Percentiles rank a stretch among this genome's conserved stretches.
These are phyloP conservation scores for Triops cancriformis DNA, from an alignment of 1,140 invertebrate genomes.

Conservation along the genomic window DNA sequence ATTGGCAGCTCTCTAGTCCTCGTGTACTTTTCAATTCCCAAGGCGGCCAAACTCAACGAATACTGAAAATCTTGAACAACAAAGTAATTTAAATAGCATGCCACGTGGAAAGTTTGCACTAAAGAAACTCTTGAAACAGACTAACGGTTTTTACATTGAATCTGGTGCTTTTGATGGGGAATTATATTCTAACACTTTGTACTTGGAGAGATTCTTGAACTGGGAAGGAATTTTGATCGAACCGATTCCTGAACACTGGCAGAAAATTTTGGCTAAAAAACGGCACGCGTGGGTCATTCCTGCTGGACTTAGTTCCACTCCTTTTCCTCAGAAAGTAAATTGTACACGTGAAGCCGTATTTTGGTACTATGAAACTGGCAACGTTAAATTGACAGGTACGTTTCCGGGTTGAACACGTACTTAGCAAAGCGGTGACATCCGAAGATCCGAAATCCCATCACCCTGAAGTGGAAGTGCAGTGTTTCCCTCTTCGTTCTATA, in stretches of 20 bases:
- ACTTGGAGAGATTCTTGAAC: conserved; percentile 25
- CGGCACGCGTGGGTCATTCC: conserved; percentile 23
- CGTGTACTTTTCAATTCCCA: not conserved
- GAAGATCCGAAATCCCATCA: not conserved
- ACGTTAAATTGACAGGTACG: not conserved
- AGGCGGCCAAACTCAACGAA: conserved; percentile 12
- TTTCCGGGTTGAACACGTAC: not conserved
- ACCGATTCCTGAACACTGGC: conserved; percentile 22
- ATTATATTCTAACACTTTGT: conserved; percentile 30
- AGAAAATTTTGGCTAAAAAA: conserved; percentile 27
- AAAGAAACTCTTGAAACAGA: not conserved
- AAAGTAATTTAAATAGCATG: conserved; percentile 5
- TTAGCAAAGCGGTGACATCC: not conserved
- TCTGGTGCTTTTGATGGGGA: conserved; percentile 32
- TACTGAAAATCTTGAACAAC: conserved; percentile 6
- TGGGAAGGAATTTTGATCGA: conserved; percentile 31
- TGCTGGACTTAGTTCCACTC: conserved; percentile 7
- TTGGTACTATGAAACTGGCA: not conserved
- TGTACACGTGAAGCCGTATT: not conserved
- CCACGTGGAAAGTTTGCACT: not conserved
- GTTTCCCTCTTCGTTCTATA: conserved; percentile 37
- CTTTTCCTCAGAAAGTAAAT: not conserved
- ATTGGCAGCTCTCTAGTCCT: not conserved
- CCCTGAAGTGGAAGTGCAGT: conserved; percentile 35
- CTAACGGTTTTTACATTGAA: not conserved